phyloP scores from a whole-genome alignment of 2,113 vertebrate genomes.

The Scatophagus argus region DNA sequence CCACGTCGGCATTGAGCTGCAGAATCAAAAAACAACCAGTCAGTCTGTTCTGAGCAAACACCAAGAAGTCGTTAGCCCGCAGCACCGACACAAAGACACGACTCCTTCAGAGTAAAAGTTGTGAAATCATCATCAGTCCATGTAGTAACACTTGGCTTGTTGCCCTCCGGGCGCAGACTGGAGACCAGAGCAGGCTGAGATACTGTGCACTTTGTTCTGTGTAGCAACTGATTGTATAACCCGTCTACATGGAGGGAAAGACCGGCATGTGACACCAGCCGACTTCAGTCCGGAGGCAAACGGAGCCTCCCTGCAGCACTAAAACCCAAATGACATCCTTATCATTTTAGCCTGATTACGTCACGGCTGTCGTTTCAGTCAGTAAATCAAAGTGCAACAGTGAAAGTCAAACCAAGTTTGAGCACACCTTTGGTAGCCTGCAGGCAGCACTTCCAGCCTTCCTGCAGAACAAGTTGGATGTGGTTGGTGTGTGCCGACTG shows the following conservation, averaged over 20 bases:
- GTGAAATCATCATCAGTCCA: background rate
- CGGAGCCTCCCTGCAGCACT: too few relatives aligned
- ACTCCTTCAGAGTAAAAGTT: background rate
- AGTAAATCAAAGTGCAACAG: background rate
- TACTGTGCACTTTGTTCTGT: constrained; percentile 6
- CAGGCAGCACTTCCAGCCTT: background rate
- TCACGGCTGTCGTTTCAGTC: background rate
- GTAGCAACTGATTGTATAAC: background rate
- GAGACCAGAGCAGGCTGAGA: background rate
- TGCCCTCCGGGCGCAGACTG: background rate
- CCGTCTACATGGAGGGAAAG: background rate
- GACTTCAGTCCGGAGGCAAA: too few relatives aligned
- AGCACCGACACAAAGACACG: too few relatives aligned
- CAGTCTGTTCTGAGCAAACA: too few relatives aligned
- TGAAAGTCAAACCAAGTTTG: background rate
- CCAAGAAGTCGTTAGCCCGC: background rate
- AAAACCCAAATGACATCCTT: background rate
- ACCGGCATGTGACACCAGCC: background rate
- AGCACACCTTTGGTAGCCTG: background rate
- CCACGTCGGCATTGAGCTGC: constrained; percentile 83
- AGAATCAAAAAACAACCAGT: background rate
- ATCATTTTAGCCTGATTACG: background rate
- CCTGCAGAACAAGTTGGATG: background rate
- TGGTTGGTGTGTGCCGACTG: background rate
- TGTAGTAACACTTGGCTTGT: background rate